A percentile compares a stretch with the other conserved stretches of the same genome.
phyloP scores from a whole-genome alignment of 2,797 vertebrate species.

The Typhlichthys eigenmanni region DNA sequence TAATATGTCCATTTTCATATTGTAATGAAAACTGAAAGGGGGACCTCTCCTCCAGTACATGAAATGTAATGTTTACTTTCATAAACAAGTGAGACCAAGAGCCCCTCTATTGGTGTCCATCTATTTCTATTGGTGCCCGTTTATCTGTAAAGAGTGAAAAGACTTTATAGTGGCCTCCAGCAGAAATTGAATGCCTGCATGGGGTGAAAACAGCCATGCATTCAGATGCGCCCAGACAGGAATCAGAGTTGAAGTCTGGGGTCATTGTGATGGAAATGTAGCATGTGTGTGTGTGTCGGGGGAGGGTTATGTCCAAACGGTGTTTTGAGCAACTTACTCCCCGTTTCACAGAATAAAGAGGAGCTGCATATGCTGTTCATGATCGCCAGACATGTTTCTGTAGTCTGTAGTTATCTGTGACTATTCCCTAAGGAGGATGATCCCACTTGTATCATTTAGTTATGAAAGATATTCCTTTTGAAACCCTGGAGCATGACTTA shows the following conservation, averaged over 20 bases:
- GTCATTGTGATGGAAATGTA: conserved; percentile 82
- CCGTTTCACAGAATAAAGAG: conserved; percentile 46
- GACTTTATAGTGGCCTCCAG: conserved; percentile 62
- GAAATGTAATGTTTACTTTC: conserved; percentile 54
- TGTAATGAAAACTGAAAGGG: conserved; percentile 10
- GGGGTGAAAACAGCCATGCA: conserved; percentile 64
- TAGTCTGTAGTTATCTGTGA: neutral
- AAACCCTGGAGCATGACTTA: neutral
- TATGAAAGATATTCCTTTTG: neutral
- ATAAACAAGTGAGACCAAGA: conserved; percentile 57
- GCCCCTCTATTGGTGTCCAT: conserved; percentile 37
- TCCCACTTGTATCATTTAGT: neutral
- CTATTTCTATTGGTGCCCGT: too few relatives aligned
- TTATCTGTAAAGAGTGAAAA: conserved; percentile 54
- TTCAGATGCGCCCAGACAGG: conserved; percentile 76
- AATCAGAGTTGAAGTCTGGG: conserved; percentile 80
- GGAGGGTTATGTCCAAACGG: conserved; percentile 42
- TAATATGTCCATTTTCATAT: conserved; percentile 18
- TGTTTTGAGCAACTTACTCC: conserved; percentile 63
- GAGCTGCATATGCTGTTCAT: conserved; percentile 16
- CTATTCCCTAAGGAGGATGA: conserved; percentile 4
- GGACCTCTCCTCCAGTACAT: conserved; percentile 45
- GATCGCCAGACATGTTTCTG: conserved; percentile 11
- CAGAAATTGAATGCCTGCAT: conserved; percentile 60
- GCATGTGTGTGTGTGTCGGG: conserved; percentile 64